Base-by-base conservation (phyloP, 2,113 vertebrate species). In the Cromileptes altivelis region DNA sequence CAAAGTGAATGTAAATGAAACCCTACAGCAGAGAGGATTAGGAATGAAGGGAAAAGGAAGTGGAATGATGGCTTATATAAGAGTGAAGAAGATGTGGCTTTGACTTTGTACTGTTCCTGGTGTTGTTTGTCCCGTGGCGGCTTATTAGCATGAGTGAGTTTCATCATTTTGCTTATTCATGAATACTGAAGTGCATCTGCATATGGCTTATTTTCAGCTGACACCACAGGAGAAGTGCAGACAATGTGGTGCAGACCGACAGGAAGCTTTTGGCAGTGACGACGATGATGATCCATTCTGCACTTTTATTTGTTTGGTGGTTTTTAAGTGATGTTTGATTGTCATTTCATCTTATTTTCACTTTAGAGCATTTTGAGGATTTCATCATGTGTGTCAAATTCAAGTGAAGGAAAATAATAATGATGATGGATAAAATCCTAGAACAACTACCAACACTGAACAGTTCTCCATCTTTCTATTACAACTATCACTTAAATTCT, bases 101-200 rank as follows among this genome's bases (percentile, higher is more conserved):
- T 70, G 81, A 69, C 84, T 62, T 75, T 64, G 55, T 0, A 21
- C 62, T 23, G 45, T 78, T 88, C 42, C 75, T 67, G 57, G 58
- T 80, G 74, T 50, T 85, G 80, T 74, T 75, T 73, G 62, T 89
- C 86, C 88, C 47, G n/a, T 81, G 65, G 88, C 63, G 25, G 64
- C 72, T 78, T 70, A 89, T 91, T 88, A 90, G 82, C 84, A 84
- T 80, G 70, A 75, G n/a, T 19, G 57, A 3, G 73, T 80, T 88
- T 85, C 71, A 85, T 80, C 82, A 70, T 82, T 68, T 72, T 85
- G 86, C 75, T 87, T 86, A 84, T 87, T 90, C 82, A 86, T 87
- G 71, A 87, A 81, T 55, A 50, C 27, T 68, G 61, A 61, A 68
- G 62, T 8, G 14, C 53, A 69, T 91, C 81, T 75, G 65, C 78